Evolutionary conservation across 2,888 invertebrate species (phyloP), one percentile per base, ranked within the genome.

Genomic region (Athrips mouffetella): DNA sequence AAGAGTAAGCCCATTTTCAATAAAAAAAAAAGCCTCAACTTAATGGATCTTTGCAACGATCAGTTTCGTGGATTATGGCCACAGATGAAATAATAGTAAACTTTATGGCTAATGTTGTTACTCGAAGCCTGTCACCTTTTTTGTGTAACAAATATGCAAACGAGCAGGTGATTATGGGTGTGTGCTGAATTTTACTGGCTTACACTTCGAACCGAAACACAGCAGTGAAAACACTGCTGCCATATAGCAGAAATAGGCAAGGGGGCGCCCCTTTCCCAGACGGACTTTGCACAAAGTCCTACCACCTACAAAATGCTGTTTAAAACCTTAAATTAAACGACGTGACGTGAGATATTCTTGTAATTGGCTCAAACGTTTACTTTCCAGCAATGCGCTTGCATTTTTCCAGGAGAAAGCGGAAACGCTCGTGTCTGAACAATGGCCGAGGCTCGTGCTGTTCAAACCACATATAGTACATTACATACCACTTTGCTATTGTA

Each of bases 381-480:
- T 86, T 85, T 85, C 84, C 82, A 83, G 78, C 71, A 69, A 75
- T 72, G 75, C 70, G 83, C 76, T 70, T 80, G 80, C 84, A 83
- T 86, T 86, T 86, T 86, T 87, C 77, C 83, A 77, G 84, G 86
- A 76, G 86, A 88, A 87, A 87, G 87, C 87, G 86, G 86, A 87
- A 87, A 85, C 80, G 73, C 80, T 80, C 76, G 78, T 79, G 77
- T 81, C 74, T 74, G 70, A 72, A 87, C 87, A 88, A 83, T 84
- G 73, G 73, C 73, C 63, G 65, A 64, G 71, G 70, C 75, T 76
- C 76, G 81, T 77, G 80, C 51, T 48, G 48, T 15, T 74, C 73
- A 70, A 70, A 71, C 73, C 72, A 78, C 75, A 83, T 82, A 82
- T 77, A 79, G 69, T 66, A 59, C 60, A 82, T 77, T 80, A 68